Evolutionary conservation across 2,113 vertebrate genomes (phyloP).

Genomic region (Bufo bufo): DNA sequence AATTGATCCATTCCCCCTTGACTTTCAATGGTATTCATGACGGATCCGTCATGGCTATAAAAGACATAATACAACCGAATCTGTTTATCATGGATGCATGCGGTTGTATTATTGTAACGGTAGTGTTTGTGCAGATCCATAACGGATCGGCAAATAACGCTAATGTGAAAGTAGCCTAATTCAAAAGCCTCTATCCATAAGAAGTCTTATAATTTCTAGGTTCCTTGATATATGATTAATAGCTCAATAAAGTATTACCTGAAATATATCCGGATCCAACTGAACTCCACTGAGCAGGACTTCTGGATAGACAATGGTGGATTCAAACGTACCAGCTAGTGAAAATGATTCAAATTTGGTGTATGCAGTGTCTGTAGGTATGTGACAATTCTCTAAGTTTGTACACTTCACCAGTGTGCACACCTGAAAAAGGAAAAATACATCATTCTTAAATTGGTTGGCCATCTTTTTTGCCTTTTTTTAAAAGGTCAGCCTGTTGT

Average conservation of each 20-base stretch:
- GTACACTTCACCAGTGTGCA: slow-evolving; percentile 71
- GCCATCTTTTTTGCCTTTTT: too few relatives aligned
- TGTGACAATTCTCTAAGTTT: slow-evolving; percentile 61
- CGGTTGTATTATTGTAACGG: too few relatives aligned
- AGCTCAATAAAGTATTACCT: slow-evolving; percentile 62
- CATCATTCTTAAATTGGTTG: not conserved
- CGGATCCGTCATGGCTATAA: too few relatives aligned
- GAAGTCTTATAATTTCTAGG: not conserved
- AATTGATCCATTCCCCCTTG: too few relatives aligned
- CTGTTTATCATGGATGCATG: too few relatives aligned
- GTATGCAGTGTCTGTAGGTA: slow-evolving; percentile 57
- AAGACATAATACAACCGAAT: too few relatives aligned
- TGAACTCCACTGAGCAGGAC: slow-evolving; percentile 70
- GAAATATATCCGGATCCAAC: slow-evolving; percentile 67
- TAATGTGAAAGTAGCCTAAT: too few relatives aligned
- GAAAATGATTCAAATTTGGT: slow-evolving; percentile 73
- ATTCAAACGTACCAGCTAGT: slow-evolving; percentile 70
- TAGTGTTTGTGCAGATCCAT: too few relatives aligned
- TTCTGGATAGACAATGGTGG: slow-evolving; percentile 73
- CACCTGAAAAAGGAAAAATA: slow-evolving; percentile 55
- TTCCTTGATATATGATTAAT: not conserved
- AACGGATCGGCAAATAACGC: too few relatives aligned
- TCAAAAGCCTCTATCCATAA: too few relatives aligned
- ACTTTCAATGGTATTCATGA: too few relatives aligned
- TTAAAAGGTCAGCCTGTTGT: too few relatives aligned